These are phyloP conservation scores for Rapana venosa DNA, from an alignment of 2,888 invertebrate species.

Conservation along the genomic window DNA sequence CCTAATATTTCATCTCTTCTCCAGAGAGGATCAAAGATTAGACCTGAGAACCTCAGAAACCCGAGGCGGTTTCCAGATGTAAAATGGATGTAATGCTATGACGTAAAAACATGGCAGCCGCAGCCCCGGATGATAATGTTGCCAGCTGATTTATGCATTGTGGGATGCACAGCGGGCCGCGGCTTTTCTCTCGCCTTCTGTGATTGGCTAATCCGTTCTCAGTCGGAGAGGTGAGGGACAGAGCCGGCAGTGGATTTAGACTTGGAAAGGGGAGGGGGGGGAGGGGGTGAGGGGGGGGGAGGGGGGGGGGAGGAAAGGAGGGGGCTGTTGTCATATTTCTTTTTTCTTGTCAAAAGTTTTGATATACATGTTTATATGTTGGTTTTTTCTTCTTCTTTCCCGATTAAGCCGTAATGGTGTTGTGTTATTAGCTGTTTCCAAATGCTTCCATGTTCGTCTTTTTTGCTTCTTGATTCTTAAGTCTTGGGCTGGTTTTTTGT, in stretches of 20 bases:
- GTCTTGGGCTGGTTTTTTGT: not conserved
- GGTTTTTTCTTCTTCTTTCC: not conserved
- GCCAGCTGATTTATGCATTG: constrained; percentile 22
- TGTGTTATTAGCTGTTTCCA: not conserved
- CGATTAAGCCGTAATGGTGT: not conserved
- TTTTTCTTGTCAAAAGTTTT: not conserved
- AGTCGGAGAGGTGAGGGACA: not conserved
- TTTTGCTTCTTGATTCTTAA: not conserved
- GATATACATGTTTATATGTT: not conserved
- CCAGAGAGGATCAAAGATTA: constrained; percentile 19
- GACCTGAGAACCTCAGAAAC: constrained; percentile 9
- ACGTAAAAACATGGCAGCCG: constrained; percentile 27
- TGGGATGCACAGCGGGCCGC: constrained; percentile 9
- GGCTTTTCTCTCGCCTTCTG: not conserved
- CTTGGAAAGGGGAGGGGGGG: not conserved
- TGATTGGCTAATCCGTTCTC: not conserved
- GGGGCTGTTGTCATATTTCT: too few species aligned
- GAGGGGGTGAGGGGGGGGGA: not conserved
- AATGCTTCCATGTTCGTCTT: not conserved
- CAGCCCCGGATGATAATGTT: constrained; percentile 12
- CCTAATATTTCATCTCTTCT: not conserved
- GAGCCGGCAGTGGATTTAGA: not conserved
- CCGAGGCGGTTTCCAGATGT: constrained; percentile 15
- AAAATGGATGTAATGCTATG: constrained; percentile 26
- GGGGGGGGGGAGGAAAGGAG: not conserved